Base-by-base conservation (phyloP, 2,113 vertebrate species). In the Vidua macroura region DNA sequence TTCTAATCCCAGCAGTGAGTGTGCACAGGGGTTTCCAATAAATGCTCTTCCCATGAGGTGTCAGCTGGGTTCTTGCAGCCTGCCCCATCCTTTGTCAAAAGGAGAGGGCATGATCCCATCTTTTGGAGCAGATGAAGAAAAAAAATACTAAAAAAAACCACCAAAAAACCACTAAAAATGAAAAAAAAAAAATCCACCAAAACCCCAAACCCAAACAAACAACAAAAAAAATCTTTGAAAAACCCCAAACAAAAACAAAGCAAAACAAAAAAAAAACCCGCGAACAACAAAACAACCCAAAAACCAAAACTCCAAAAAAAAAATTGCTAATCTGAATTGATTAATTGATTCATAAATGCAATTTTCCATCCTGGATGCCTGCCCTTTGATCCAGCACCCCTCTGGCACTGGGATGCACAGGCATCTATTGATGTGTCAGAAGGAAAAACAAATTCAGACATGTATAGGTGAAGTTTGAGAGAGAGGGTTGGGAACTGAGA, bases 71-170 rank as follows among this genome's bases (percentile, higher is more conserved):
- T 90, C 48, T 55, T 27, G 2, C 28, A 84, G 55, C 33, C 63
- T 90, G 23, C 25, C 30, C 70, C 51, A 51, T 91, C 46, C 75
- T 69, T 75, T 86, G 35, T 63, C 46, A 70, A 73, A 66, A 39
- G 10, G 46, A 77, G 20, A 6, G 6, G 90, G 49, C 0, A 2
- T 0, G 1, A 72, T 41, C 37, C 52, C 73, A 62, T 66, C 37
- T 91, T 89, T 68, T 63, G 63, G 55, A 94, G 62, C 39, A n/a
- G 20, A 44, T 6, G 30, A 63, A 30, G 1, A 1, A 18, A 44
- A 35, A 35, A 41, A 43, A 46, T 15, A 8, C 3, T 13, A 8
- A 41, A 75, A 59, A 48, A 5, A 0, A 0, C 6, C 33, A 16
- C 23, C 13, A 11, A 53, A 63, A 83, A 17, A 2, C 2, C 14